Evolutionary conservation across 2,797 vertebrate genomes (phyloP).

Genomic region (Pseudochaenichthys georgianus): DNA sequence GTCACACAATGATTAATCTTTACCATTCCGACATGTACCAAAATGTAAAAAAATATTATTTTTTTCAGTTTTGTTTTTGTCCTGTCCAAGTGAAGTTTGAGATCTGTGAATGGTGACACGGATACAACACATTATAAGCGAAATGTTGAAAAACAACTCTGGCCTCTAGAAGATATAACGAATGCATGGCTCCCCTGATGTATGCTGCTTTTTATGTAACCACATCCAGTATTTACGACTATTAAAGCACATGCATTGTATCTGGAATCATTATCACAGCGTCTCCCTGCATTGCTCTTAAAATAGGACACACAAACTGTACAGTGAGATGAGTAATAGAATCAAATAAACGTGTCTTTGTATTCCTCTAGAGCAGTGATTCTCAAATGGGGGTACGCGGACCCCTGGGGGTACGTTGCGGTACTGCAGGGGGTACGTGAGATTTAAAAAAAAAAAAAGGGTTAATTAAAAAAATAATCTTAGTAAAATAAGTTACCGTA

Average conservation of each 20-base stretch:
- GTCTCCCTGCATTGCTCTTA: constrained; percentile 18
- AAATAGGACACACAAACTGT: constrained; percentile 18
- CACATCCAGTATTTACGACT: constrained; percentile 52
- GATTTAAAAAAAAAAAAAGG: too few relatives aligned
- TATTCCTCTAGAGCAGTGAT: constrained; percentile 18
- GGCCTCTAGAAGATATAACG: constrained; percentile 59
- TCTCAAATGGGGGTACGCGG: too few relatives aligned
- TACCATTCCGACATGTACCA: background rate
- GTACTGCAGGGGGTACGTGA: too few relatives aligned
- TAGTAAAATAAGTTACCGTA: too few relatives aligned
- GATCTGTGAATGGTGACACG: background rate
- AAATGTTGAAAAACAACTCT: constrained; percentile 14
- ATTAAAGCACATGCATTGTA: constrained; percentile 52
- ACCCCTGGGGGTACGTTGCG: too few relatives aligned
- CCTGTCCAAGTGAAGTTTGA: background rate
- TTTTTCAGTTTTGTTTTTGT: background rate
- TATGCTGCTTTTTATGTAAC: constrained; percentile 43
- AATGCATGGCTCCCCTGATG: constrained; percentile 47
- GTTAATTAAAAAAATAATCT: too few relatives aligned
- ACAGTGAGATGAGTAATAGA: constrained; percentile 5
- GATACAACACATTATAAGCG: background rate
- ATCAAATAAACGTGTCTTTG: constrained; percentile 28
- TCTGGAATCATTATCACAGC: constrained; percentile 61
- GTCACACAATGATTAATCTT: background rate
- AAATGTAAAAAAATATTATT: background rate